phyloP scores from a whole-genome alignment of 1,140 invertebrate species.

The Brachionus asplanchnoidis region DNA sequence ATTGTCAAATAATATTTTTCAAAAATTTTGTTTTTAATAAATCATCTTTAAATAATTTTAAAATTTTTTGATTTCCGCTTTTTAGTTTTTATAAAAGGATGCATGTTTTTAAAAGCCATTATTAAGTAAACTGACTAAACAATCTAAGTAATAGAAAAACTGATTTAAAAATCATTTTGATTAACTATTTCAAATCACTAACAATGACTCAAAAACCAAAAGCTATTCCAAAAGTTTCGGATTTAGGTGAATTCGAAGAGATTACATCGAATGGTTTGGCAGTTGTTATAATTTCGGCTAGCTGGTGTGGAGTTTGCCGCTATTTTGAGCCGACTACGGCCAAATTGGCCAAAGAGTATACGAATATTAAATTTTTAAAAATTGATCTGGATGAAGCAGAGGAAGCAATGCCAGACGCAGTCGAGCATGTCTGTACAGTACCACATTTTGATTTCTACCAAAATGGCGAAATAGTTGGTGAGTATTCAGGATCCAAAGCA shows the following conservation, averaged over 20 bases:
- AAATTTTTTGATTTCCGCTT: too few relatives aligned
- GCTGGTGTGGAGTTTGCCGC: neutral
- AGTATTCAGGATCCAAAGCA: neutral
- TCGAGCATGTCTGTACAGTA: neutral
- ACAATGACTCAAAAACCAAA: neutral
- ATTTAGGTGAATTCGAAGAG: neutral
- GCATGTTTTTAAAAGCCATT: neutral
- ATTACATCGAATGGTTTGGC: neutral
- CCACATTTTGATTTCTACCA: neutral
- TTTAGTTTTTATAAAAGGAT: neutral
- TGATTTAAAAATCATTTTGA: neutral
- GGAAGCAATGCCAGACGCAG: neutral
- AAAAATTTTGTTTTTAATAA: too few relatives aligned
- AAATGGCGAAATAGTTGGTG: neutral
- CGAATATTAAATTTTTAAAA: slow-evolving; percentile 27
- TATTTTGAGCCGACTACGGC: neutral
- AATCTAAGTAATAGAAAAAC: neutral
- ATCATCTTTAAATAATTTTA: too few relatives aligned
- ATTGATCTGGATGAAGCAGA: slow-evolving; percentile 18
- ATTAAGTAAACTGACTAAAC: neutral
- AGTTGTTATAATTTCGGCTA: neutral
- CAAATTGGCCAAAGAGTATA: slow-evolving; percentile 7
- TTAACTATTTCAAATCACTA: neutral
- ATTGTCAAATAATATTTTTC: too few relatives aligned
- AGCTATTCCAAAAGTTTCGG: neutral